Evolutionary conservation across 2,113 vertebrate species (phyloP), one percentile per base, ranked within the genome.

Genomic region (Cyrtonyx montezumae): DNA sequence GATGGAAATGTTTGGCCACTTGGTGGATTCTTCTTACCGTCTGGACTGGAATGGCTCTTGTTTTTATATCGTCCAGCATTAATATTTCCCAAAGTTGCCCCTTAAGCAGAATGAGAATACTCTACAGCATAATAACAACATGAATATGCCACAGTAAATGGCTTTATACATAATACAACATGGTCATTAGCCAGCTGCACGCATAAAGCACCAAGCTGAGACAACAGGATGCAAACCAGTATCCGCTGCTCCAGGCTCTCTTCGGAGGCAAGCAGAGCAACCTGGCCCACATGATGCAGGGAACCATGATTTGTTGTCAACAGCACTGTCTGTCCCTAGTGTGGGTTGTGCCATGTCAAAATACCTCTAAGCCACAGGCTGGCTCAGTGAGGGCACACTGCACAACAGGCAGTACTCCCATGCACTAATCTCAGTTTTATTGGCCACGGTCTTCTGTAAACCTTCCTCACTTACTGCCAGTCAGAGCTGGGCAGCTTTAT

Each of bases 1-100:
- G 96, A 97, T 96, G 96, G 94, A 96, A 91, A 75, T 85, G 37
- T 95, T 95, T 96, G 96, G 75, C 91, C 46, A 77, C 67, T 91
- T 32, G 32, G 42, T 92, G 34, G 32, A 61, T 92, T 91, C 84
- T 93, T 93, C 66, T 87, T 86, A 73, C 71, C 5, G 61, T 85
- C 87, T 92, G 84, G 43, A 68, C 90, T 85, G 26, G 73, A 92
- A 95, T 94, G 93, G 86, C 82, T 91, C 83, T 94, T 95, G 71
- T 83, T 96, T 95, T 85, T 66, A 58, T 91, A 81, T 43, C 53
- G 75, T 68, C 75, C 75, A 2, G 43, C 36, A 32, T 73, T 93
- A 95, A 94, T 87, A 66, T 87, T 91, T 96, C 91, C 94, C 91
- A 84, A 46, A 83, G 85, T 92, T 94, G 61, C 59, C 80, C 94